Evolutionary conservation across 1,140 invertebrate genomes (phyloP), one percentile per base, ranked within the genome.

Genomic region (Mylabris phalerata): DNA sequence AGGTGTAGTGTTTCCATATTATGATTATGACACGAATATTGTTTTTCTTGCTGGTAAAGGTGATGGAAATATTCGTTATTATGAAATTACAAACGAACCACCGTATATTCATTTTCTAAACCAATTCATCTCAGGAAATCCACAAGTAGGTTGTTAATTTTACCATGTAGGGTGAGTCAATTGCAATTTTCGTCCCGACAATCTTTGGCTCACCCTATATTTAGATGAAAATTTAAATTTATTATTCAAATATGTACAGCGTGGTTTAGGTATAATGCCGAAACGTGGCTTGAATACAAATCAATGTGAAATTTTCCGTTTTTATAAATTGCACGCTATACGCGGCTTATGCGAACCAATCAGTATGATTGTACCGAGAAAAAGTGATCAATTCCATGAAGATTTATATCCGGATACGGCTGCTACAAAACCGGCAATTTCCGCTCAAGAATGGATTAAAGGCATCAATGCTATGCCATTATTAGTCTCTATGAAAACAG

Each of bases 331-430:
- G 45, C 91, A 95, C 73, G 91, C 92, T 0, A 90, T 87, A 32
- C 85, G 90, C 57, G 86, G 87, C 19, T 77, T 93, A 44, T 90
- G 90, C 73, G 93, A 97, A 73, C 92, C 93, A 13, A 87, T 97
- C 60, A 89, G 92, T 4, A 95, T 97, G 92, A 93, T 95, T 61
- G 93, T 95, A 39, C 93, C 93, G 3, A 78, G 93, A 65, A 95
- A 81, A 65, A 81, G 78, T 13, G 79, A 82, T 64, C 79, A 80
- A 54, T 83, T 82, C 63, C 80, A 83, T 82, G 89, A 91, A 68
- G 95, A 98, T 75, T 77, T 98, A 32, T 98, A 92, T 75, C 94
- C 94, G 0, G 92, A 96, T 66, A 98, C 95, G 3, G 82, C 85
- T 5, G 88, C 90, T 54, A 84, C 86, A 1, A 85, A 84, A 55